Evolutionary conservation across 2,113 vertebrate species (phyloP).

Genomic region (Gasterosteus aculeatus): DNA sequence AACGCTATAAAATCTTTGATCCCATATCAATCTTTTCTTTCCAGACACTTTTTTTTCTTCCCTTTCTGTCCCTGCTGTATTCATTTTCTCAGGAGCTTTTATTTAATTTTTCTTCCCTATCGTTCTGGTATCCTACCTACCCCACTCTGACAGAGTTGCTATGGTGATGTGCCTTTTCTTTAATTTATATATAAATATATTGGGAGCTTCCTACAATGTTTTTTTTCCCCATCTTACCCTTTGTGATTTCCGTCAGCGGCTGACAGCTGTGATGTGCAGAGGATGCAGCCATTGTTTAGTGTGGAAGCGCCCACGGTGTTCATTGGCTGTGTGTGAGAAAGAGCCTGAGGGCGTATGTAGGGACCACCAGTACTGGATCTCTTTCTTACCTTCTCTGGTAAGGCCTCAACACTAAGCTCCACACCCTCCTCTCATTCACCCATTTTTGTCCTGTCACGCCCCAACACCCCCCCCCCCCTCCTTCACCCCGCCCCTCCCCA

Average conservation of each 20-base stretch:
- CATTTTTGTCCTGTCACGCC: background rate
- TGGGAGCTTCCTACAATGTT: conserved; percentile 65
- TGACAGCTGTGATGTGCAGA: conserved; percentile 36
- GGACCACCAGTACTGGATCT: conserved; percentile 14
- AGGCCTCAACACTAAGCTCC: conserved; percentile 7
- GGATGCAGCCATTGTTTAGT: conserved; percentile 59
- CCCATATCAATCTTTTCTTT: conserved; percentile 24
- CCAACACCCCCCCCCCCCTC: background rate
- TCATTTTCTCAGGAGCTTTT: conserved; percentile 49
- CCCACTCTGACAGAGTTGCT: conserved; percentile 73
- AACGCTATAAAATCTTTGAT: conserved; percentile 12
- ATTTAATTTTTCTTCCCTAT: conserved; percentile 43
- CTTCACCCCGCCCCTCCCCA: too few relatives aligned
- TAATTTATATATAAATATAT: conserved; percentile 41
- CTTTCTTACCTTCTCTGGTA: background rate
- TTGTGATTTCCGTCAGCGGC: conserved; percentile 47
- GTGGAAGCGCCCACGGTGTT: conserved; percentile 22
- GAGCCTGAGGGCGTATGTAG: background rate
- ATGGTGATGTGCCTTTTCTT: conserved; percentile 64
- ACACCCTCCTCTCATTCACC: background rate
- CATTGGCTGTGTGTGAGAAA: conserved; percentile 5
- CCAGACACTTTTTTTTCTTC: conserved; percentile 1
- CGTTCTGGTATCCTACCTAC: conserved; percentile 69
- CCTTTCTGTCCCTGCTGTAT: conserved; percentile 23
- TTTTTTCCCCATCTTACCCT: conserved; percentile 36